These are phyloP conservation scores for Psilopsiagon aymara DNA, from an alignment of 2,113 vertebrate genomes.

Conservation along the genomic window DNA sequence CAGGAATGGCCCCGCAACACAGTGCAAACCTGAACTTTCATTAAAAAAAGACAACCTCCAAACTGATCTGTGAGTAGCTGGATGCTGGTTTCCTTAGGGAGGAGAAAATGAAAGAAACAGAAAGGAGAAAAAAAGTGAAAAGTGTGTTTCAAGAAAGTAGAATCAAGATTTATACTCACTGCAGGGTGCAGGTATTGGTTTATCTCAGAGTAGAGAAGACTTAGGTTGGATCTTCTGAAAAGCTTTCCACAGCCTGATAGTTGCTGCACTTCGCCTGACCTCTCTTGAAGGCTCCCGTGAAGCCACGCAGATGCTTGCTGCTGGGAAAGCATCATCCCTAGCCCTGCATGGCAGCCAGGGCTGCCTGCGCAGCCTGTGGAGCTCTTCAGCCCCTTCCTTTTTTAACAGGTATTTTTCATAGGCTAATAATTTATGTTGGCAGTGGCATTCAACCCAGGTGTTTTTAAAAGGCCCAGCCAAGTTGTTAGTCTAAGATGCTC, in stretches of 20 bases:
- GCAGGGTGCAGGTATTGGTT: not conserved
- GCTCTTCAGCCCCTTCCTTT: not conserved
- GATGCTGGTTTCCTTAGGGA: not conserved
- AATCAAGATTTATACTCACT: not conserved
- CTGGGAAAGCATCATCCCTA: not conserved
- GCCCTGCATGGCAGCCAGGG: not conserved
- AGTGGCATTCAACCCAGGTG: not conserved
- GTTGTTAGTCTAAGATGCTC: not conserved
- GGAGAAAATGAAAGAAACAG: not conserved
- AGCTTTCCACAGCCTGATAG: not conserved
- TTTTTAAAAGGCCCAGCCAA: not conserved
- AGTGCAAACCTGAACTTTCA: not conserved
- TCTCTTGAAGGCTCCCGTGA: rapidly evolving
- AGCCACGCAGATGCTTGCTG: rapidly evolving
- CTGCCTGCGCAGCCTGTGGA: not conserved
- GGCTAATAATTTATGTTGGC: not conserved
- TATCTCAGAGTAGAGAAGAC: not conserved
- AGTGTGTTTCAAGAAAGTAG: not conserved
- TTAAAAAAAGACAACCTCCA: not conserved
- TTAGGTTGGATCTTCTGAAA: not conserved
- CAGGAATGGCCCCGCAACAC: not conserved
- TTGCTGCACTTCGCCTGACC: not conserved
- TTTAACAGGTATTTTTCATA: not conserved
- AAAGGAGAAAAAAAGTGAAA: rapidly evolving
- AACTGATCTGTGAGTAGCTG: not conserved